These are phyloP conservation scores for Australoheros facetus DNA, from an alignment of 2,797 vertebrate species.

Conservation along the genomic window DNA sequence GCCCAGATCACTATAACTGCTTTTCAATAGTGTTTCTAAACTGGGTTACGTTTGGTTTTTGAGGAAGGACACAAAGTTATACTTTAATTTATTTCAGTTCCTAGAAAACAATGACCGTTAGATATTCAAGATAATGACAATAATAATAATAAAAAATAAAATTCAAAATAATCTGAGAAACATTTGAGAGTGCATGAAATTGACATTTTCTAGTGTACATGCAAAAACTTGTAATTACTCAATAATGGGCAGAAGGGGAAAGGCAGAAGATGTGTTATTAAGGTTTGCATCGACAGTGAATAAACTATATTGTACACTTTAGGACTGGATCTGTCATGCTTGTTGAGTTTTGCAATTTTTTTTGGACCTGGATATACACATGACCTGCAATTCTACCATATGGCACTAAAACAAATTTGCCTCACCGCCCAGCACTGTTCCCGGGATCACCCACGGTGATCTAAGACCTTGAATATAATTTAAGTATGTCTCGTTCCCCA, in stretches of 20 bases:
- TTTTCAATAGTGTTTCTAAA: background rate
- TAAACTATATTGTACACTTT: fast-evolving
- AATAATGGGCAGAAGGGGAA: background rate
- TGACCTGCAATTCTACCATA: background rate
- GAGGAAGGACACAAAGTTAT: background rate
- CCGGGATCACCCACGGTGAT: background rate
- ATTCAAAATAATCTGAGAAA: background rate
- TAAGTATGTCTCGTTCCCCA: background rate
- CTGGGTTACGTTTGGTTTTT: background rate
- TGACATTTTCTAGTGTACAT: background rate
- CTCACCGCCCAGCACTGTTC: background rate
- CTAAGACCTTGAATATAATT: background rate
- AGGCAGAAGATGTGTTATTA: too few species aligned
- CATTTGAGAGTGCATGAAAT: background rate
- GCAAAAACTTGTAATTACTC: too few species aligned
- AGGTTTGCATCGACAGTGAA: too few species aligned
- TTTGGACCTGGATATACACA: background rate
- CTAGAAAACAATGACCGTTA: background rate
- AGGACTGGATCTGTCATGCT: background rate
- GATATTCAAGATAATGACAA: background rate
- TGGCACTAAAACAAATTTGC: background rate
- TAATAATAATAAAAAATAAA: background rate
- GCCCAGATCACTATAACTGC: background rate
- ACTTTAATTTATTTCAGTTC: background rate
- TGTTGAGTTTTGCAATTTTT: background rate